These are phyloP conservation scores for Zeugodacus cucurbitae DNA, from an alignment of 1,140 invertebrate species.

Conservation along the genomic window DNA sequence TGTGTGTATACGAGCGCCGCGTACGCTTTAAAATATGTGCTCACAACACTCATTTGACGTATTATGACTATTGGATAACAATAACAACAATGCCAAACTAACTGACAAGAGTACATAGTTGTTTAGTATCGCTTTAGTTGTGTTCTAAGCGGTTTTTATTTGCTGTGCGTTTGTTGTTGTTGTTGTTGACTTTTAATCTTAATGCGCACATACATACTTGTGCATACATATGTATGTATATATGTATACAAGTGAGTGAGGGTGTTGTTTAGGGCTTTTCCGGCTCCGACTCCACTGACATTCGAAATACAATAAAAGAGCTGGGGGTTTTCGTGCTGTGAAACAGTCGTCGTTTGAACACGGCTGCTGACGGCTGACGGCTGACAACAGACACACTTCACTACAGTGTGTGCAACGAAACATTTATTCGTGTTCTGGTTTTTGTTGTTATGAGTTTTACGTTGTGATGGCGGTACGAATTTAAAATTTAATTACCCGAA, in stretches of 20 bases:
- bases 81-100: too few relatives aligned
- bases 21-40: neutral
- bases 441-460: neutral
- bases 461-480: conserved; percentile 2
- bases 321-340: conserved; percentile 13
- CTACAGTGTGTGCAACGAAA: neutral
- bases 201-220: neutral
- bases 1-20: neutral
- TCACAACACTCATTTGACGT: neutral
- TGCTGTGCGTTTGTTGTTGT: neutral
- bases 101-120: too few relatives aligned
- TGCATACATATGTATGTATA: neutral
- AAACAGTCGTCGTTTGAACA: conserved; percentile 27
- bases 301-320: conserved; percentile 25
- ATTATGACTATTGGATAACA: neutral
- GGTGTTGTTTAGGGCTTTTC: conserved; percentile 22
- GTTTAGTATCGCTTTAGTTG: conserved; percentile 3
- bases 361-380: conserved; percentile 18
- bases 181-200: neutral
- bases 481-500: conserved; percentile 21
- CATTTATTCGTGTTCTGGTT: neutral
- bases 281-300: neutral
- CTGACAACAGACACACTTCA: neutral
- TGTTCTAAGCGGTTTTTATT: neutral
- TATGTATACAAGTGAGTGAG: neutral